These are phyloP conservation scores for Agrotis clavis DNA, from an alignment of 2,888 invertebrate species.

Conservation along the genomic window DNA sequence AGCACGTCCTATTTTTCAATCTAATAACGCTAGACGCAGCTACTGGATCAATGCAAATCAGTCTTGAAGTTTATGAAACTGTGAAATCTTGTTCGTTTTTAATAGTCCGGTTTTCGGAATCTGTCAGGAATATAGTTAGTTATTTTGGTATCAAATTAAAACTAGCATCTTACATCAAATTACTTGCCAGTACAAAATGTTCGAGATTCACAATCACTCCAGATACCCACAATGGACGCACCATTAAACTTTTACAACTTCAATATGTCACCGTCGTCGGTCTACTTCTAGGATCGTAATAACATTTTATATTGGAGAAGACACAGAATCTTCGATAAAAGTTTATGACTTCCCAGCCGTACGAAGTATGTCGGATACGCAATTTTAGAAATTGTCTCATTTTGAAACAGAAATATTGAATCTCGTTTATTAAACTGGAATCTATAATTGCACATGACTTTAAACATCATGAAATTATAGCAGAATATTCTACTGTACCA, in stretches of 20 bases:
- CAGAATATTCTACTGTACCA: no score
- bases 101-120: background rate
- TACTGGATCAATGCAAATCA: no score
- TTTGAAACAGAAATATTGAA: background rate
- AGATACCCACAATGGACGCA: background rate
- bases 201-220: background rate
- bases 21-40: no score
- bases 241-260: constrained; percentile 35
- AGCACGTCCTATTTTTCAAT: no score
- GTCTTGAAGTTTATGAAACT: background rate
- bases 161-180: no score
- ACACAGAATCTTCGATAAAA: constrained; percentile 35
- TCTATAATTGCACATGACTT: background rate
- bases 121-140: background rate
- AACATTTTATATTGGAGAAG: constrained; percentile 25
- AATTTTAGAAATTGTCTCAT: constrained; percentile 17
- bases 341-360: constrained; percentile 33
- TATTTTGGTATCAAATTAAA: background rate
- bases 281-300: constrained; percentile 28
- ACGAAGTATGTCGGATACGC: background rate
- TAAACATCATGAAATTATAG: background rate
- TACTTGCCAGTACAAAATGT: background rate
- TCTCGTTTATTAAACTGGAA: background rate
- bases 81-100: background rate
- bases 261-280: background rate